These are phyloP conservation scores for Sinelater perroti DNA, from an alignment of 2,888 invertebrate species.

Conservation along the genomic window DNA sequence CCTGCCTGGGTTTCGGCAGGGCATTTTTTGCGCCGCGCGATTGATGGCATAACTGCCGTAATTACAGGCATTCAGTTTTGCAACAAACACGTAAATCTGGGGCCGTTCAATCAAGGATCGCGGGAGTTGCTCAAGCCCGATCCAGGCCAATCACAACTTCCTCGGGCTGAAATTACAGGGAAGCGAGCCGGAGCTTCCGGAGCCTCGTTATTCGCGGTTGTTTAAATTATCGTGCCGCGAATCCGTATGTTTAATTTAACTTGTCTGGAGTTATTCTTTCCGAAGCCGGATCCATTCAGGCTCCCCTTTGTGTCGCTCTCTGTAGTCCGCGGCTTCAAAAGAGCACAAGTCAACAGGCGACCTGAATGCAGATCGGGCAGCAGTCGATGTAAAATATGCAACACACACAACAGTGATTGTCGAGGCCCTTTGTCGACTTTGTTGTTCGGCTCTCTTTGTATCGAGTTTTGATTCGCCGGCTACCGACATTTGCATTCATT, in stretches of 20 bases:
- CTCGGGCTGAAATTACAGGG: conserved; percentile 38
- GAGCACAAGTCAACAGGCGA: conserved; percentile 57
- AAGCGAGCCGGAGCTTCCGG: too few relatives aligned
- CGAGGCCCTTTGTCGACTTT: conserved; percentile 48
- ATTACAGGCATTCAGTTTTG: too few relatives aligned
- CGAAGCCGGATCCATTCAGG: conserved; percentile 40
- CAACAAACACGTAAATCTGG: too few relatives aligned
- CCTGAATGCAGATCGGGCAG: conserved; percentile 58
- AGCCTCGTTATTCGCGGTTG: conserved; percentile 41
- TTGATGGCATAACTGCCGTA: too few relatives aligned
- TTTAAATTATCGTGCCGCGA: conserved; percentile 21
- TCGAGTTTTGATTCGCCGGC: conserved; percentile 54
- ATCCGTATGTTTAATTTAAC: conserved; percentile 46
- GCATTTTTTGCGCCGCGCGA: too few relatives aligned
- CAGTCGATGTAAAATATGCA: conserved; percentile 56
- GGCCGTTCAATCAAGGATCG: too few relatives aligned
- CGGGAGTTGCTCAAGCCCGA: too few relatives aligned
- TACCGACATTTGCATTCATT: conserved; percentile 57
- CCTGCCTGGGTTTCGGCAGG: too few relatives aligned
- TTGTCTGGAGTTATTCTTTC: conserved; percentile 40
- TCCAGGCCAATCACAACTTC: too few relatives aligned
- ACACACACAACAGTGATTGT: conserved; percentile 52
- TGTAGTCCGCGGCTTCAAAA: conserved; percentile 52
- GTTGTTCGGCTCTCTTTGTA: conserved; percentile 54
- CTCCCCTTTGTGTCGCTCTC: conserved; percentile 42